Conservation (phyloP, 2,113 vertebrate genomes). For the Mormyrus lacerda region DNA sequence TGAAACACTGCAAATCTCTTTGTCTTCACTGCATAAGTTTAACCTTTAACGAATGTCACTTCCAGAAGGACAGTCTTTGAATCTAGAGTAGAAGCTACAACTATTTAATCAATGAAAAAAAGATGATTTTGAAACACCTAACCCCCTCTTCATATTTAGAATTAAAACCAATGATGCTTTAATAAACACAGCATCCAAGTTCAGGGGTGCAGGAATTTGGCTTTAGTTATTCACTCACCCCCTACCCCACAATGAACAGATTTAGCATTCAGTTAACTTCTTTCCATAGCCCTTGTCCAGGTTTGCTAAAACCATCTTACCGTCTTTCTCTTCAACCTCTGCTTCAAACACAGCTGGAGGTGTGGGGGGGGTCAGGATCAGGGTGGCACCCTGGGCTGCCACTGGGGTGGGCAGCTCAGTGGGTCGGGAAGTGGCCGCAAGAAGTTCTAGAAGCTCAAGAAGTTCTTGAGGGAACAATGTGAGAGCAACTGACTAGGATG, state of each 20-base stretch:
- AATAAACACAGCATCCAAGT: not conserved
- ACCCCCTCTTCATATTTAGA: not conserved
- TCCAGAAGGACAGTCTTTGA: not conserved
- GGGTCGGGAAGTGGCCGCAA: constrained; percentile 30
- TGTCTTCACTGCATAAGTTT: not conserved
- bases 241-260: too few relatives aligned
- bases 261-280: not conserved
- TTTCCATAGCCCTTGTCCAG: constrained; percentile 7
- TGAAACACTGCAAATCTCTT: not conserved
- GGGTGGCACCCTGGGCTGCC: constrained; percentile 24
- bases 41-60: not conserved
- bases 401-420: constrained; percentile 34
- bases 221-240: not conserved
- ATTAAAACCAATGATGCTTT: not conserved
- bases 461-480: constrained; percentile 42
- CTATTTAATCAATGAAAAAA: not conserved
- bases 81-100: not conserved
- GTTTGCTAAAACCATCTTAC: constrained; percentile 32
- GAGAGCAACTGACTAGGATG: constrained; percentile 37
- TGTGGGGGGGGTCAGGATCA: not conserved
- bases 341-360: constrained; percentile 22
- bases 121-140: not conserved
- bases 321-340: constrained; percentile 32
- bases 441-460: constrained; percentile 30
- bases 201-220: not conserved